These are phyloP conservation scores for Hartigia nigra DNA, from an alignment of 2,888 invertebrate genomes.

Conservation along the genomic window DNA sequence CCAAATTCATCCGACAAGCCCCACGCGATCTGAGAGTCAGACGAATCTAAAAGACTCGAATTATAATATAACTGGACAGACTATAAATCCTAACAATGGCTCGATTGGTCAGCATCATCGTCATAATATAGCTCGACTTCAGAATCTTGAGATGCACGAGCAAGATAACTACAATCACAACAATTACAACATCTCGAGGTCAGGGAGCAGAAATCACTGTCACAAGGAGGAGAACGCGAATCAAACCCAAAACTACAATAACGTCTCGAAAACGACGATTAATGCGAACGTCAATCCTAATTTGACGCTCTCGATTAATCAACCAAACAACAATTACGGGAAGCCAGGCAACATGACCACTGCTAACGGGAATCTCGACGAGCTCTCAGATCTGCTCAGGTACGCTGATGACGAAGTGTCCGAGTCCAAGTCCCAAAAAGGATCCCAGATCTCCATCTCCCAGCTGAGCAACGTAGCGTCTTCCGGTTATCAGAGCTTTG, in stretches of 20 bases:
- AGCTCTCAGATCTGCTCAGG: slow-evolving; percentile 77
- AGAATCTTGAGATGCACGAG: slow-evolving; percentile 56
- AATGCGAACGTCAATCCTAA: slow-evolving; percentile 60
- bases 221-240: slow-evolving; percentile 62
- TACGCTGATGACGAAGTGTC: slow-evolving; percentile 81
- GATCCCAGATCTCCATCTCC: slow-evolving; percentile 84
- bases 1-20: slow-evolving; percentile 58
- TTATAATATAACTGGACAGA: slow-evolving; percentile 56
- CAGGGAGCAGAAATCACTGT: slow-evolving; percentile 57
- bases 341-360: slow-evolving; percentile 67
- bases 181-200: slow-evolving; percentile 58
- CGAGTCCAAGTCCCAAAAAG: slow-evolving; percentile 71
- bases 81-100: slow-evolving; percentile 21
- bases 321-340: slow-evolving; percentile 57
- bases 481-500: slow-evolving; percentile 90
- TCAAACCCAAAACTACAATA: slow-evolving; percentile 60
- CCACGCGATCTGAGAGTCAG: slow-evolving; percentile 62
- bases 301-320: slow-evolving; percentile 57
- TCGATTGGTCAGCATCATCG: slow-evolving; percentile 36
- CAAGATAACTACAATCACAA: slow-evolving; percentile 62
- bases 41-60: slow-evolving; percentile 63
- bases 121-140: slow-evolving; percentile 52
- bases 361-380: slow-evolving; percentile 72
- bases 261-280: slow-evolving; percentile 61
- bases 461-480: slow-evolving; percentile 83